Evolutionary conservation across 2,113 vertebrate genomes (phyloP).

Genomic region (Cheirogaleus medius): DNA sequence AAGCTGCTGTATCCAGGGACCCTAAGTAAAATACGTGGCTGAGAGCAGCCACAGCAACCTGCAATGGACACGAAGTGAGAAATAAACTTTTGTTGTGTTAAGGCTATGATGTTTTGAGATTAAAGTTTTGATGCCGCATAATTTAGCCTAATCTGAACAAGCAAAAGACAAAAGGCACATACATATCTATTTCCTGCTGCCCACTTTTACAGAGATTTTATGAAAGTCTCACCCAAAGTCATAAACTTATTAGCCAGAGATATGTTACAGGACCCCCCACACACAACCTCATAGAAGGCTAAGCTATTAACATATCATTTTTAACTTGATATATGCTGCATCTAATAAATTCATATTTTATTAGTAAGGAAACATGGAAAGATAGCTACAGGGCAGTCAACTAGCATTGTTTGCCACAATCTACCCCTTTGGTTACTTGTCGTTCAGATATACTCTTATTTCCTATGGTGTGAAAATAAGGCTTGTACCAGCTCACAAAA

Average conservation of each 20-base stretch:
- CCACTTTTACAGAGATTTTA: neutral
- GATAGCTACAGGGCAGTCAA: neutral
- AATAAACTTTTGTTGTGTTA: neutral
- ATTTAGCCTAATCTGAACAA: neutral
- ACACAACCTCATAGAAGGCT: neutral
- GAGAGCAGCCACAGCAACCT: neutral
- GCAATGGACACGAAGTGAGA: neutral
- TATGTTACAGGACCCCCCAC: neutral
- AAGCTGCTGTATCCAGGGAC: neutral
- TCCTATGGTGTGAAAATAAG: neutral
- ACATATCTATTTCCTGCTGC: neutral
- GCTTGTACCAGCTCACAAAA: neutral
- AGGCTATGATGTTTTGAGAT: neutral
- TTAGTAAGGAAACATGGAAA: neutral
- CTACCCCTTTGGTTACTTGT: neutral
- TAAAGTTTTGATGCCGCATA: neutral
- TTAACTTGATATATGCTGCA: neutral
- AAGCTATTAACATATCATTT: neutral
- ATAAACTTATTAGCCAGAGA: neutral
- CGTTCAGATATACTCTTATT: neutral
- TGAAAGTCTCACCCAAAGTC: neutral
- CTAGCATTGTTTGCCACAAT: neutral
- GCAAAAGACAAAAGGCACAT: neutral
- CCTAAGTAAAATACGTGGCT: neutral
- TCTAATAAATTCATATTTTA: neutral